These are phyloP conservation scores for Seira ritae DNA, from an alignment of 2,888 invertebrate genomes.

Conservation along the genomic window DNA sequence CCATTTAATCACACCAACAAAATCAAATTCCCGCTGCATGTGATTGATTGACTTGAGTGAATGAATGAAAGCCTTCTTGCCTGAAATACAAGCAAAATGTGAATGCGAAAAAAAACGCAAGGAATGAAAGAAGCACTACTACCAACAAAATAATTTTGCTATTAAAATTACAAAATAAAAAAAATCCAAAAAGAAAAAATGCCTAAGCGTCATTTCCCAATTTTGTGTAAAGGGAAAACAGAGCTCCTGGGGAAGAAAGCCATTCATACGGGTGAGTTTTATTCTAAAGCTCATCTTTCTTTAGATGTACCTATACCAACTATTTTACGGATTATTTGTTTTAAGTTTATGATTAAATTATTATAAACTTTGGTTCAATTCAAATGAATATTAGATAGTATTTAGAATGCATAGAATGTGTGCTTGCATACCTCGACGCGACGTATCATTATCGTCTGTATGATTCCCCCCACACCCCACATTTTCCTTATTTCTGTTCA, in stretches of 20 bases:
- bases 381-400: too few species aligned
- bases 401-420: too few species aligned
- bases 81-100: background rate
- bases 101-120: constrained; percentile 11
- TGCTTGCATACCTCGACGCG: too few species aligned
- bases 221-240: constrained; percentile 65
- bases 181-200: constrained; percentile 31
- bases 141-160: constrained; percentile 41
- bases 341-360: background rate
- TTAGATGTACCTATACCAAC: background rate
- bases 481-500: too few species aligned
- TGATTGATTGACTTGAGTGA: constrained; percentile 7
- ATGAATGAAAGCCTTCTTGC: background rate
- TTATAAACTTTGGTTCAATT: too few species aligned
- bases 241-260: constrained; percentile 71
- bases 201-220: constrained; percentile 64
- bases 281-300: background rate
- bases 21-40: constrained; percentile 1
- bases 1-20: background rate
- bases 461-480: too few species aligned
- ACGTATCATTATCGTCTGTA: too few species aligned
- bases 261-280: constrained; percentile 72
- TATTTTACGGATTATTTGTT: background rate
- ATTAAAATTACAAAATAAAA: constrained; percentile 37
- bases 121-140: constrained; percentile 15